Conservation (phyloP, 2,113 vertebrate genomes). For the Oryzias melastigma region DNA sequence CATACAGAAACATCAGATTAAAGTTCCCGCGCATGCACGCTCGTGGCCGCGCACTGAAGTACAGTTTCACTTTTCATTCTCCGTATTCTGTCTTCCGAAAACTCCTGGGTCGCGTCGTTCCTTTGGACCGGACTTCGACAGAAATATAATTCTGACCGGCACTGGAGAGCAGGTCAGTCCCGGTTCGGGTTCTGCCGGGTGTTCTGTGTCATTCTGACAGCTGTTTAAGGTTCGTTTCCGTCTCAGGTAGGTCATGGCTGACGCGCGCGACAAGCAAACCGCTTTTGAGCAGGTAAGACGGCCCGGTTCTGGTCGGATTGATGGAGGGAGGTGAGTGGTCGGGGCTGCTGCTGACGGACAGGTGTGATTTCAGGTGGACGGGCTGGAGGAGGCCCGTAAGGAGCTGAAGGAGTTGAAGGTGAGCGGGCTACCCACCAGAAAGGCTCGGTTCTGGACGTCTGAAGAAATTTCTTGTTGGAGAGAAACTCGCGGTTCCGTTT, state of each 20-base stretch:
- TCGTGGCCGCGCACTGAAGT: not conserved
- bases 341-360: not conserved
- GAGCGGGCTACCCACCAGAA: not conserved
- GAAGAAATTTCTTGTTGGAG: too few relatives aligned
- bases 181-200: too few relatives aligned
- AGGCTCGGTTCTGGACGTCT: not conserved
- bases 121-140: not conserved
- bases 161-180: not conserved
- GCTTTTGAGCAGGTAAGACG: too few relatives aligned
- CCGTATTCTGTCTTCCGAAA: not conserved
- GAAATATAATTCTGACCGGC: not conserved
- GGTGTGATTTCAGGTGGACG: not conserved
- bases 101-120: not conserved
- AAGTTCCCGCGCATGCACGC: not conserved
- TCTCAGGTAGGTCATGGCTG: too few relatives aligned
- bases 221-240: too few relatives aligned
- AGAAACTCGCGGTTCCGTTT: too few relatives aligned
- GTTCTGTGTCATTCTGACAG: too few relatives aligned
- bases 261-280: too few relatives aligned
- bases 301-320: too few relatives aligned
- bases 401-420: not conserved
- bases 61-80: not conserved
- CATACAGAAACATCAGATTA: too few relatives aligned
- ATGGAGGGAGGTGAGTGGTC: not conserved
- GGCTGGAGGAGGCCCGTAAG: not conserved